Evolutionary conservation across 2,797 vertebrate species (phyloP), one percentile per base, ranked within the genome.

Genomic region (Emydoidea blandingii): DNA sequence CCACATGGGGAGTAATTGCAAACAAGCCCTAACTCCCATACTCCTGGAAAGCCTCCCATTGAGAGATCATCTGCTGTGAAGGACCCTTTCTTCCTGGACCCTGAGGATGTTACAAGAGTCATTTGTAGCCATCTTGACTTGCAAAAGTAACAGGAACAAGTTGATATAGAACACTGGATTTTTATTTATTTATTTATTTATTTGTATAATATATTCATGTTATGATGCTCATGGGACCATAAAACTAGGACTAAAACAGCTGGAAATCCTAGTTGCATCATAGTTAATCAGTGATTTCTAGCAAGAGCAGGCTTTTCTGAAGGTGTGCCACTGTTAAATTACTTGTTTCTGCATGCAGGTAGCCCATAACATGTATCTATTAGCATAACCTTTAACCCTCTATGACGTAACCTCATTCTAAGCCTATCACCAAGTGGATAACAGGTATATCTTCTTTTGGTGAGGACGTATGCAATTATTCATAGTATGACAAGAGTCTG

Each of bases 241-340:
- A 78, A 78, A 49, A 78, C 0, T 86, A 90, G 79, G 65, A 90
- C 65, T 65, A 74, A 78, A 41, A 84, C 25, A 83, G 14, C 34
- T 54, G 25, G 41, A 5, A 78, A 78, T 31, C 14, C 41, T 49
- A 78, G 23, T 93, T 97, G 83, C 79, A 41, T 87, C 82, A 79
- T 4, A 65, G 50, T 10, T 87, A 82, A n/a, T 57, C 53, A 68
- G 47, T 92, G 86, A 93, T 54, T 95, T 83, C 47, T 29, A 95
- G 74, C 44, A 54, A 80, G 56, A 83, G 50, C 41, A 88, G 65
- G 79, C 83, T 93, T 91, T 90, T 84, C 57, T 59, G 19, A 72
- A 85, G 82, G 87, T 79, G 95, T 96, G 93, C 90, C 93, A 23
- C 11, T n/a, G 27, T 49, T 93, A 52, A 34, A 54, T 83, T 59